Conservation (phyloP, 2,888 invertebrate genomes). For the Metalampra italica region DNA sequence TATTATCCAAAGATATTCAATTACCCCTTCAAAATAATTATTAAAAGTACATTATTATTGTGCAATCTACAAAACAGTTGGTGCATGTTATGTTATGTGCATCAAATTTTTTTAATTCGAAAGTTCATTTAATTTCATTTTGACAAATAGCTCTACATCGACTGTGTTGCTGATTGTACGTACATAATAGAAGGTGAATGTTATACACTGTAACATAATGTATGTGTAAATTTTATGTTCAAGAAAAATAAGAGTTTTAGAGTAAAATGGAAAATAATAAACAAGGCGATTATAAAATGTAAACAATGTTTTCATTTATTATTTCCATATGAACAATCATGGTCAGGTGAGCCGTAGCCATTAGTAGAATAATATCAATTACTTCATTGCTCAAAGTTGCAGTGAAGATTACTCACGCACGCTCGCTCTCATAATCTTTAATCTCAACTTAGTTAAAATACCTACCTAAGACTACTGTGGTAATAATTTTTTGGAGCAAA, state of each 20-base stretch:
- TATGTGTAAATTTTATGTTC: conserved; percentile 69
- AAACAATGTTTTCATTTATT: conserved; percentile 42
- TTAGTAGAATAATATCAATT: not conserved
- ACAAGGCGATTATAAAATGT: conserved; percentile 66
- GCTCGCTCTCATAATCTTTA: too few relatives aligned
- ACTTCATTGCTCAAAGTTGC: too few relatives aligned
- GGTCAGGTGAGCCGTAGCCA: not conserved
- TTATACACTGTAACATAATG: conserved; percentile 61
- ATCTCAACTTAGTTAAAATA: too few relatives aligned
- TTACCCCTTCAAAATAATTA: conserved; percentile 37
- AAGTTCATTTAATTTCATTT: not conserved
- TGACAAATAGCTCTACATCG: not conserved
- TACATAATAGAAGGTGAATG: conserved; percentile 54
- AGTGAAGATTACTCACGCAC: too few relatives aligned
- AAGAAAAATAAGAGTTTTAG: conserved; percentile 56
- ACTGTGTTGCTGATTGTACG: conserved; percentile 6
- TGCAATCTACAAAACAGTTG: conserved; percentile 3
- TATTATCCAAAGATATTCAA: conserved; percentile 51
- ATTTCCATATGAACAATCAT: conserved; percentile 2
- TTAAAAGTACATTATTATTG: conserved; percentile 27
- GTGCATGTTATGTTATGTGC: not conserved
- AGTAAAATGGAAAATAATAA: conserved; percentile 61
- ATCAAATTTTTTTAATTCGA: not conserved
- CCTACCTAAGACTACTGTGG: too few relatives aligned
- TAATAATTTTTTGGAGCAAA: too few relatives aligned